These are phyloP conservation scores for Syndactyla subalaris DNA, from an alignment of 2,797 vertebrate genomes.

Conservation along the genomic window DNA sequence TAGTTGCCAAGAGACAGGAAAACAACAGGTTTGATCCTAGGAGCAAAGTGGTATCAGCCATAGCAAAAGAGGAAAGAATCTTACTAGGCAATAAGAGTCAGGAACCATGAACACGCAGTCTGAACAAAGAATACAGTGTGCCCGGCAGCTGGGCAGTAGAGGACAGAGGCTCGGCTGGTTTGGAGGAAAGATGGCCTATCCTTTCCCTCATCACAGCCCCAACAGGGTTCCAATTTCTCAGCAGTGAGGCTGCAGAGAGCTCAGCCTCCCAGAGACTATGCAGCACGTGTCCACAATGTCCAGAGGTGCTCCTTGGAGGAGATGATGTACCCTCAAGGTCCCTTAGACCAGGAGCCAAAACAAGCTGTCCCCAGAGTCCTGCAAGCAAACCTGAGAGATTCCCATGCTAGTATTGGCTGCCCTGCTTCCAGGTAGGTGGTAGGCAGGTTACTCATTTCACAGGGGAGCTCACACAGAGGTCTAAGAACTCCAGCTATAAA, in stretches of 20 bases:
- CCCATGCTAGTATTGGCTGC: background rate
- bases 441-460: background rate
- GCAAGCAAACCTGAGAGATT: background rate
- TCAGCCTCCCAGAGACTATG: fast-evolving
- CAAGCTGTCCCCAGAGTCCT: background rate
- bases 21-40: background rate
- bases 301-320: background rate
- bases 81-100: background rate
- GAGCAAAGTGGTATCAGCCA: background rate
- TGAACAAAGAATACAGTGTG: background rate
- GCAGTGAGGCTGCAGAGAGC: background rate
- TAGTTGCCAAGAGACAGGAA: background rate
- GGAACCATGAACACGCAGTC: background rate
- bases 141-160: background rate
- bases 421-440: background rate
- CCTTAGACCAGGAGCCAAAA: background rate
- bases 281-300: background rate
- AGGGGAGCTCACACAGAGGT: background rate
- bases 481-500: background rate
- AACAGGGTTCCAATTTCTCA: background rate
- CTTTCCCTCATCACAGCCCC: background rate
- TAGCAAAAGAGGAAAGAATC: background rate
- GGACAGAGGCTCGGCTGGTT: background rate
- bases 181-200: background rate
- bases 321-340: background rate